Evolutionary conservation across 2,888 invertebrate genomes (phyloP).

Genomic region (Toxonevra muliebris): DNA sequence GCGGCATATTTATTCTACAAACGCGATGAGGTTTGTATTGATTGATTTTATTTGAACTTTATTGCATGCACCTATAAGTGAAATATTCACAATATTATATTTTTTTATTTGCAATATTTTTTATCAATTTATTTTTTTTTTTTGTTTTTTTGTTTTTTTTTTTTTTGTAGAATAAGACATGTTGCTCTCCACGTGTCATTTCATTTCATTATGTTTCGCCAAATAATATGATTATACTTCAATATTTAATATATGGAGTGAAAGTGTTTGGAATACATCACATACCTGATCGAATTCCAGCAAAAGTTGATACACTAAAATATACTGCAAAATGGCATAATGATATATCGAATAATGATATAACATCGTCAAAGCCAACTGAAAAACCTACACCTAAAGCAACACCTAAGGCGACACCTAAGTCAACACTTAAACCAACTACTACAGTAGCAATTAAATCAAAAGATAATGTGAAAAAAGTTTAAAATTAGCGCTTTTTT

Average conservation of each 20-base stretch:
- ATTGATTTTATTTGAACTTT: slow-evolving; percentile 18
- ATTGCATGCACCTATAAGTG: no score
- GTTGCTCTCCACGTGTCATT: slow-evolving; percentile 92
- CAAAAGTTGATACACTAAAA: slow-evolving; percentile 44
- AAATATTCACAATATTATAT: not conserved
- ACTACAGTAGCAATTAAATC: no score
- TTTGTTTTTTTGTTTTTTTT: not conserved
- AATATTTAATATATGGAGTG: slow-evolving; percentile 92
- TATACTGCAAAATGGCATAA: slow-evolving; percentile 46
- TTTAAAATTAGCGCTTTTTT: no score
- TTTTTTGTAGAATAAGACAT: slow-evolving; percentile 85
- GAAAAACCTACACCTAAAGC: no score
- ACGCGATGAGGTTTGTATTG: slow-evolving; percentile 32
- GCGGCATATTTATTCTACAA: slow-evolving; percentile 78
- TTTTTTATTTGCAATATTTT: no score
- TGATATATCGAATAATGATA: slow-evolving; percentile 37
- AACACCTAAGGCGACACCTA: no score
- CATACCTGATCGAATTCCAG: slow-evolving; percentile 29
- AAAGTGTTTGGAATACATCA: slow-evolving; percentile 72
- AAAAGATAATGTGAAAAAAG: no score
- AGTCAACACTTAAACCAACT: no score
- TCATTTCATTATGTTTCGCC: slow-evolving; percentile 95
- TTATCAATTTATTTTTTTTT: no score
- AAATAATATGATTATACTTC: slow-evolving; percentile 91
- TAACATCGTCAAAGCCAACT: no score